Percentiles rank a stretch among this genome's conserved stretches.
Evolutionary conservation across 1,140 invertebrate species (phyloP).

Genomic region (Conus ventricosus): DNA sequence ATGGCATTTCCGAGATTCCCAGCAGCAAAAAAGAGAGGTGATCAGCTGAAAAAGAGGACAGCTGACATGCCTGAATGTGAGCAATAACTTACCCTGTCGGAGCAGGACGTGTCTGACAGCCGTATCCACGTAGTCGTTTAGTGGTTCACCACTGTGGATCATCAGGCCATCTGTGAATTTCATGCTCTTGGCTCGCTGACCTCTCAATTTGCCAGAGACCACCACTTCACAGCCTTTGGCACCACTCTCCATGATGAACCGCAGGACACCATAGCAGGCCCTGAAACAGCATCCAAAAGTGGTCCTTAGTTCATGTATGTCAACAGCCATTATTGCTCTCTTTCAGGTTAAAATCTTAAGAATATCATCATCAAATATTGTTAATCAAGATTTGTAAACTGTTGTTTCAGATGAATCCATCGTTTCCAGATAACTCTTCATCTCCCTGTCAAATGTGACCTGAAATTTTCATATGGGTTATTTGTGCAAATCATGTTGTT

Average conservation of each 20-base stretch:
- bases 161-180: slow-evolving; percentile 99
- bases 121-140: slow-evolving; percentile 98
- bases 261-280: slow-evolving; percentile 98
- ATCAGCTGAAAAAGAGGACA: too few relatives aligned
- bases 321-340: background rate
- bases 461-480: too few relatives aligned
- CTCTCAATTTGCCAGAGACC: slow-evolving; percentile 98
- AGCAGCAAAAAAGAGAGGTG: too few relatives aligned
- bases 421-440: background rate
- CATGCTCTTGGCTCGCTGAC: slow-evolving; percentile 99
- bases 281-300: slow-evolving; percentile 73
- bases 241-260: slow-evolving; percentile 99
- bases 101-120: slow-evolving; percentile 98
- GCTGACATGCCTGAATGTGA: too few relatives aligned
- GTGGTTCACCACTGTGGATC: slow-evolving; percentile 99
- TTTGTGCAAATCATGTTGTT: too few relatives aligned
- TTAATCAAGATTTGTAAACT: too few relatives aligned
- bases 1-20: too few relatives aligned
- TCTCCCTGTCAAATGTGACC: too few relatives aligned
- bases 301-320: background rate
- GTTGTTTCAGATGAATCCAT: background rate
- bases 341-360: background rate
- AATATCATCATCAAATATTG: background rate
- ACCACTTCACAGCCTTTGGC: slow-evolving; percentile 98
- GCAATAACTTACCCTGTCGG: slow-evolving; percentile 85